Evolutionary conservation across 2,888 invertebrate genomes (phyloP), one percentile per base, ranked within the genome.

Genomic region (Mythimna ferrago): DNA sequence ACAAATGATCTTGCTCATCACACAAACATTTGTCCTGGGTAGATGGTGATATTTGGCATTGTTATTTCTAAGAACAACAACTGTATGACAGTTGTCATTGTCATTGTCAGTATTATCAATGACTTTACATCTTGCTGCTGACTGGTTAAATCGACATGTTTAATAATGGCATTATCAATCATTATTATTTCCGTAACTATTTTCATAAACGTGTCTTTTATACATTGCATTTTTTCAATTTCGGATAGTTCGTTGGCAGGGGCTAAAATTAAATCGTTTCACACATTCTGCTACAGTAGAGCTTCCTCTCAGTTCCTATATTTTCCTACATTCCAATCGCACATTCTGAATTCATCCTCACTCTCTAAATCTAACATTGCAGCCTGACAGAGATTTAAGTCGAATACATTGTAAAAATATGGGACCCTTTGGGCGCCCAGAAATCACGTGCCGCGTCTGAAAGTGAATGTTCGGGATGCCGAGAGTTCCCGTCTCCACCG

Each of bases 381-480:
- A 70, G 60, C 58, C n/a, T 76, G 80, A 80, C 81, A 77, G 70
- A 82, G 85, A 83, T 86, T 86, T 85, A 85, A 85, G 75, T 78
- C 72, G 63, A 75, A 82, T 78, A 85, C 78, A 78, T 78, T 74
- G 78, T 81, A 84, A 74, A 69, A 74, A 82, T 53, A 53, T 48
- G 62, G 71, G 66, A 70, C 72, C 81, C 75, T 78, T 70, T 62
- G 70, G 74, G 66, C 53, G 56, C 58, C 64, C 65, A 57, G 79
- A 72, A 82, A 78, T 84, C 85, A 82, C 82, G 82, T 70, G 69
- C 68, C 77, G 26, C 48, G 74, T 72, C 74, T 74, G 64, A 82
- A 82, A 77, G 79, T 71, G 66, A 76, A 85, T 81, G 81, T 75
- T 71, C 66, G 68, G 70, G 58, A 83, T 86, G 76, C 87, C 85